A percentile compares a stretch with the other conserved stretches of the same genome.
Evolutionary conservation across 2,888 invertebrate species (phyloP).

Genomic region (Xestia sexstrigata): DNA sequence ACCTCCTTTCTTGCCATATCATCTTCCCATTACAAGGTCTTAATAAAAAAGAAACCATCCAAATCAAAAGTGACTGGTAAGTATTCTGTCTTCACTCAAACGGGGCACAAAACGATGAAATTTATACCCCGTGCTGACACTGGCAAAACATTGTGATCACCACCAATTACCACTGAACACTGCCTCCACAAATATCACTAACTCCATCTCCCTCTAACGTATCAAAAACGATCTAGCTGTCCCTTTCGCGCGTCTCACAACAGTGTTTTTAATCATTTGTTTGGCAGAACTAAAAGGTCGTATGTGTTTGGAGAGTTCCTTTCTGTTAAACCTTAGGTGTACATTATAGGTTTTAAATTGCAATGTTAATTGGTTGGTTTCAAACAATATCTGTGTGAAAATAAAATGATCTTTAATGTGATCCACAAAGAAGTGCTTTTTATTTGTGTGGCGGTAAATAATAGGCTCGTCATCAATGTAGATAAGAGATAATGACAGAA

Average conservation of each 20-base stretch:
- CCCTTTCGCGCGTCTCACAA: constrained; percentile 73
- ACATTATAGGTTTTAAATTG: constrained; percentile 52
- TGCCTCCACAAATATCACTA: constrained; percentile 80
- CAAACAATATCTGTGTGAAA: background rate
- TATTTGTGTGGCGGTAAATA: background rate
- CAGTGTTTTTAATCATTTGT: constrained; percentile 82
- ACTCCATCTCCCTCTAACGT: constrained; percentile 58
- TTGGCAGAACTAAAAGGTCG: constrained; percentile 56
- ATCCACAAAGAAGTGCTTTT: constrained; percentile 25
- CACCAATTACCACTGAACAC: constrained; percentile 88
- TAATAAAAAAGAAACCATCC: background rate
- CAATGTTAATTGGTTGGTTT: constrained; percentile 11
- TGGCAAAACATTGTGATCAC: constrained; percentile 88
- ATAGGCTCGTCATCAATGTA: constrained; percentile 60
- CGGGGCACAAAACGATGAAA: constrained; percentile 83
- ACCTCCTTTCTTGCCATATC: no score
- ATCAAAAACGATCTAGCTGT: constrained; percentile 34
- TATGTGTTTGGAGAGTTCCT: constrained; percentile 3
- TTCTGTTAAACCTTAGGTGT: constrained; percentile 11
- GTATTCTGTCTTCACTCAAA: constrained; percentile 66
- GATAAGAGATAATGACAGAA: constrained; percentile 74
- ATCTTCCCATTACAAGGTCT: background rate
- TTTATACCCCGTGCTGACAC: constrained; percentile 87
- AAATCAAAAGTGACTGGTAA: constrained; percentile 28
- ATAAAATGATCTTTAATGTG: constrained; percentile 33